Conservation (phyloP, 2,113 vertebrate species). For the Xenus cinereus region DNA sequence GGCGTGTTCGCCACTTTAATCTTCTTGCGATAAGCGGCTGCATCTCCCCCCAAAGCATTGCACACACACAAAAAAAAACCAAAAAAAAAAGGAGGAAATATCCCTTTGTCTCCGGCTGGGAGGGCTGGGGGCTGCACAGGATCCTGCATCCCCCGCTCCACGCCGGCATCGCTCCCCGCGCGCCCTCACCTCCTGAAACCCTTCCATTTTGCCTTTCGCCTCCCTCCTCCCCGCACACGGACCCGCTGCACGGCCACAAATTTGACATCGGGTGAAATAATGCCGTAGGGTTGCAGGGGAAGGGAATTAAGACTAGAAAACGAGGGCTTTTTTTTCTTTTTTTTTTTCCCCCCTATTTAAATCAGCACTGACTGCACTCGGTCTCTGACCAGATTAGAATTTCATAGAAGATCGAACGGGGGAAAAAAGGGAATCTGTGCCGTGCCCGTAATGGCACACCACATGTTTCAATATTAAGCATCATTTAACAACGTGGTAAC, state of each 20-base stretch:
- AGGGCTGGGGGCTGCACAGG: neutral
- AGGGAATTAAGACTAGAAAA: neutral
- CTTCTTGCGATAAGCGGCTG: constrained; percentile 63
- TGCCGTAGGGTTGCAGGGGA: neutral
- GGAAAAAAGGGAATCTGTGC: neutral
- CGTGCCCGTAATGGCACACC: neutral
- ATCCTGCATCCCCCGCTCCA: neutral
- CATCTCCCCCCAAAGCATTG: constrained; percentile 47
- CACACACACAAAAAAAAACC: neutral
- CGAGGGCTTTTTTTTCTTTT: neutral
- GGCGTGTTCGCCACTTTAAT: constrained; percentile 77
- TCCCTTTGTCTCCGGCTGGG: constrained; percentile 60
- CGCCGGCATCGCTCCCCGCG: neutral
- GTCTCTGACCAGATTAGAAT: constrained; percentile 18
- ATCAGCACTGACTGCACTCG: constrained; percentile 5
- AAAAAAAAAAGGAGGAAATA: neutral
- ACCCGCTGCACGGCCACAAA: neutral
- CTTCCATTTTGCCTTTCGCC: neutral
- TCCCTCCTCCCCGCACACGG: neutral
- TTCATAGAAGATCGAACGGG: neutral
- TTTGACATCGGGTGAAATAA: neutral
- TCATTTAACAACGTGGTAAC: constrained; percentile 30
- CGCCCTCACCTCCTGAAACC: neutral
- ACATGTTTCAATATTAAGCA: neutral
- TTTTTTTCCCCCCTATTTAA: neutral